Percentiles rank a stretch among this genome's conserved stretches.
Evolutionary conservation across 2,888 invertebrate genomes (phyloP).

Genomic region (Siphlonurus alternatus): DNA sequence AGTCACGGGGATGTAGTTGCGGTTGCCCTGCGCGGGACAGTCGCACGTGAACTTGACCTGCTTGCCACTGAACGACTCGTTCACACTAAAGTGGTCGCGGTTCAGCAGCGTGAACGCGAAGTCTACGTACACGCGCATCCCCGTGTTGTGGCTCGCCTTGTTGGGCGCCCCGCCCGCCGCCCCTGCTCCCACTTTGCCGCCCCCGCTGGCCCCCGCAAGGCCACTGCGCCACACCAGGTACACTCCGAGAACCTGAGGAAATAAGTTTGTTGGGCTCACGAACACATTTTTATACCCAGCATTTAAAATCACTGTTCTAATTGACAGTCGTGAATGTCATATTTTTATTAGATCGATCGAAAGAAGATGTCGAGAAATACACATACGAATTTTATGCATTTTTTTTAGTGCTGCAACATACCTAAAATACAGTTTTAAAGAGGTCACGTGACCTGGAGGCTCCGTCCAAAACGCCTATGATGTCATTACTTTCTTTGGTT

Average conservation of each 20-base stretch:
- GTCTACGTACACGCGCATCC: constrained; percentile 56
- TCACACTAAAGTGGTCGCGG: constrained; percentile 65
- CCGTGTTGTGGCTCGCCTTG: constrained; percentile 1
- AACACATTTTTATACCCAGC: no score
- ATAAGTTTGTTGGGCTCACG: no score
- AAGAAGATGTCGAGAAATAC: no score
- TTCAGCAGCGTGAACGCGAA: constrained; percentile 65
- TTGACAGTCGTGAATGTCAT: no score
- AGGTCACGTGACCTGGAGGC: no score
- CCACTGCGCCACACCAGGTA: constrained; percentile 62
- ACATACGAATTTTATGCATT: not conserved
- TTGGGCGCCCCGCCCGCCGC: not conserved
- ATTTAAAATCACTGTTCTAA: no score
- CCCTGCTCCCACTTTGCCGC: constrained; percentile 35
- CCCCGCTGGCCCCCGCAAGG: constrained; percentile 36
- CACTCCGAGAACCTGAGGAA: constrained; percentile 41
- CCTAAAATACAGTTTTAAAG: no score
- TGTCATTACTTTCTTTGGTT: no score
- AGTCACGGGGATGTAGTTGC: constrained; percentile 51
- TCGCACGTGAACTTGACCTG: constrained; percentile 47
- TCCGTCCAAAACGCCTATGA: no score
- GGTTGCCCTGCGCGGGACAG: constrained; percentile 53
- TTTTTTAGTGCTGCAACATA: no score
- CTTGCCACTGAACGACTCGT: constrained; percentile 63
- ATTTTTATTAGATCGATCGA: no score